phyloP scores from a whole-genome alignment of 2,888 invertebrate species.

The Tetropium fuscum region DNA sequence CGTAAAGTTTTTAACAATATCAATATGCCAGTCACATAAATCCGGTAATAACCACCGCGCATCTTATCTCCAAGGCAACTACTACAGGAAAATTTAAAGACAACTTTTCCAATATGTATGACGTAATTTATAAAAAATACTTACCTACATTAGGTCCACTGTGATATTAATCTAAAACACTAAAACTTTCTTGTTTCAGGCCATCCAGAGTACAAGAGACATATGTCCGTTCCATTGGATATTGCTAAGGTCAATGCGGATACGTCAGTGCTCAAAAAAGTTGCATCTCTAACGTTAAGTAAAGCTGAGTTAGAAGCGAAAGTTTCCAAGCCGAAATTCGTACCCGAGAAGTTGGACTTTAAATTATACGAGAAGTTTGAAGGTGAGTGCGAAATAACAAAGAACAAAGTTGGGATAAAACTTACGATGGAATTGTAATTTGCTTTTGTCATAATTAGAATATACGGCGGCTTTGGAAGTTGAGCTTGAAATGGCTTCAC shows the following conservation, averaged over 20 bases:
- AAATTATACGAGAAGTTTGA: constrained; percentile 92
- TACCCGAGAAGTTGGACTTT: constrained; percentile 89
- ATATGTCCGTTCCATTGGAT: constrained; percentile 62
- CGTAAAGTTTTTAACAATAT: no score
- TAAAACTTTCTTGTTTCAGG: no score
- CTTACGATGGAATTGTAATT: not conserved
- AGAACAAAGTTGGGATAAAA: constrained; percentile 4
- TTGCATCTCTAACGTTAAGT: constrained; percentile 84
- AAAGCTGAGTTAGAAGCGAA: constrained; percentile 76
- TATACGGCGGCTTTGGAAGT: not conserved
- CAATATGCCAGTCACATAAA: no score
- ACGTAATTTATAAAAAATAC: no score
- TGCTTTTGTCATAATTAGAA: not conserved
- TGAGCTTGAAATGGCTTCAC: not conserved
- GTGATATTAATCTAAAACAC: no score
- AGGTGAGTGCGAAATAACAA: no score
- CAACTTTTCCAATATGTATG: no score
- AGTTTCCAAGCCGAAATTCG: constrained; percentile 78
- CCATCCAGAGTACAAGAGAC: constrained; percentile 57
- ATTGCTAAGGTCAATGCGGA: constrained; percentile 67
- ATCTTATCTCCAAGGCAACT: no score
- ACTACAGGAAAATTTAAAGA: no score
- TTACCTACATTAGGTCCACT: no score
- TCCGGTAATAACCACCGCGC: no score
- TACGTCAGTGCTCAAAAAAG: constrained; percentile 84